Base-by-base conservation (phyloP, 1,140 invertebrate genomes). In the Bombus haemorrhoidalis region DNA sequence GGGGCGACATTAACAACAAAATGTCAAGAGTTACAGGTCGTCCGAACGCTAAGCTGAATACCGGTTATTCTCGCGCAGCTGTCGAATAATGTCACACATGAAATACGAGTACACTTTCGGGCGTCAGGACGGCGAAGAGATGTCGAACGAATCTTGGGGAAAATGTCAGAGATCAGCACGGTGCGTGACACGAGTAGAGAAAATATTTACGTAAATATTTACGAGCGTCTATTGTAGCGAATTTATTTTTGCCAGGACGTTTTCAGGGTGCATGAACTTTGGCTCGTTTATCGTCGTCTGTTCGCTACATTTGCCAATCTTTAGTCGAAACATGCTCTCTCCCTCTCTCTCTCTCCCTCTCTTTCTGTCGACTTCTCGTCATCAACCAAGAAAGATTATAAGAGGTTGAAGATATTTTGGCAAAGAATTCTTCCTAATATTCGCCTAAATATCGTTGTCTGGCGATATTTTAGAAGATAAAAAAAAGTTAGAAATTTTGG, bases 61-160 rank as follows among this genome's bases (percentile, higher is more conserved):
- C 59, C 75, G n/a, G 75, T 84, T 79, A 79, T 79, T 79, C 71
- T 47, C 32, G 64, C 39, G 41, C n/a, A 41, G 47, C n/a, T 53
- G 66, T 59, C 82, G 62, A 84, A 71, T 79, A 84, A 79, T 84
- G 75, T 84, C 82, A 84, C n/a, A 3, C 39, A 15, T n/a, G 39
- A 62, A 79, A 59, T 28, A 79, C 37, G 75, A 32, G n/a, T 37
- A 66, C 22, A 34, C n/a, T 43, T 22, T 43, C 22, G 13, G 0
- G 41, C 9, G 22, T 32, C 13, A 5, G 13, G 8, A 1, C 10
- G 25, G 1, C 1, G 39, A 15, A 9, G 4, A 22, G 34, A 22
- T 39, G 34, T 9, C 18, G 37, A 37, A 8, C 10, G 64, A 83
- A 59, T 43, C 75, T 41, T 68, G 18, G 32, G 3, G 25, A 2